Evolutionary conservation across 2,888 invertebrate genomes (phyloP).

Genomic region (Agrenia bidenticulata): DNA sequence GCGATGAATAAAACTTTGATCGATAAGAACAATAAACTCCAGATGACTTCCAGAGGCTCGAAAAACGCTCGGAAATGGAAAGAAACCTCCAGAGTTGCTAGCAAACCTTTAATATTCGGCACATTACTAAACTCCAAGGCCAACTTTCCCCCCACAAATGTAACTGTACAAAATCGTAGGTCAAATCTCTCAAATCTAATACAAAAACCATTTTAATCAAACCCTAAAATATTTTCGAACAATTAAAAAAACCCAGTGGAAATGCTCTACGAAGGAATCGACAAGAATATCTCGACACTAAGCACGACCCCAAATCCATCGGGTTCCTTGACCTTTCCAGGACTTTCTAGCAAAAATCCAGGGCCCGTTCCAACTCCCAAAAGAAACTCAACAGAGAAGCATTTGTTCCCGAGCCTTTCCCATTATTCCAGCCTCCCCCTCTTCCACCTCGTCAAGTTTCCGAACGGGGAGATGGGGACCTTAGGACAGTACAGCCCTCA

Average conservation of each 20-base stretch:
- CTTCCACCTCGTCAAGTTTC: slow-evolving; percentile 3
- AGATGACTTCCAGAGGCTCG: too few relatives aligned
- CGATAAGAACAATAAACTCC: too few relatives aligned
- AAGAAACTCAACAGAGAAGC: slow-evolving; percentile 5
- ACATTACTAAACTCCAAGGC: too few relatives aligned
- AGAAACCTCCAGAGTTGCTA: too few relatives aligned
- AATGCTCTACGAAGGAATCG: slow-evolving; percentile 33
- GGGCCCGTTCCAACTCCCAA: not conserved
- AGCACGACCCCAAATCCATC: slow-evolving; percentile 35
- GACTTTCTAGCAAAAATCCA: slow-evolving; percentile 15
- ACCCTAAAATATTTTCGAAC: too few relatives aligned
- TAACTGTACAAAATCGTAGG: too few relatives aligned
- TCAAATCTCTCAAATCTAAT: too few relatives aligned
- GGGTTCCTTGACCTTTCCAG: slow-evolving; percentile 24
- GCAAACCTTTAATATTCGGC: too few relatives aligned
- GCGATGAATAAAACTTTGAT: too few relatives aligned
- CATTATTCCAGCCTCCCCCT: slow-evolving; percentile 25
- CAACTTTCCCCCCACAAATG: too few relatives aligned
- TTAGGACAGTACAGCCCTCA: slow-evolving; percentile 3
- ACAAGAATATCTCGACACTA: slow-evolving; percentile 36
- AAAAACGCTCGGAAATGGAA: too few relatives aligned
- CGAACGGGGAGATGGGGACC: not conserved
- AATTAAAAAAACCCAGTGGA: slow-evolving; percentile 34
- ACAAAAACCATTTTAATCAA: too few relatives aligned
- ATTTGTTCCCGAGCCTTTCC: slow-evolving; percentile 24